A percentile compares a stretch with the other conserved stretches of the same genome.
Evolutionary conservation across 2,113 vertebrate genomes (phyloP).

Genomic region (Cyphomyrus plagiostoma): DNA sequence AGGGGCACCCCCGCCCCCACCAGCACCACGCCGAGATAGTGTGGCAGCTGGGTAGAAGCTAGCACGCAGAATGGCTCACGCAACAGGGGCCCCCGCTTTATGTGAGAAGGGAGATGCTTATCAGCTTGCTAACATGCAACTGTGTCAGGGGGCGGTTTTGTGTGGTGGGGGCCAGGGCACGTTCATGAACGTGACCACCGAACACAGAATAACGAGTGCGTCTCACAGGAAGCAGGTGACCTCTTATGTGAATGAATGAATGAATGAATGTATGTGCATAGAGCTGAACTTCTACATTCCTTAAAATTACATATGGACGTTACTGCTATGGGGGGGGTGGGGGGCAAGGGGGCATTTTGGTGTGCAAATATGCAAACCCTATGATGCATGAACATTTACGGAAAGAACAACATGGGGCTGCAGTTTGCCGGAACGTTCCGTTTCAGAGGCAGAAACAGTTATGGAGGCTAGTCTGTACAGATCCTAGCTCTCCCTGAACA

Average conservation of each 20-base stretch:
- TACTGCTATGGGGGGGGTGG: neutral
- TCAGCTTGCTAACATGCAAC: constrained; percentile 33
- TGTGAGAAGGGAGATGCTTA: constrained; percentile 31
- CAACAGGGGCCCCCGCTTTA: constrained; percentile 30
- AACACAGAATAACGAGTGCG: neutral
- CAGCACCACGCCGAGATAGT: constrained; percentile 28
- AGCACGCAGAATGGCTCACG: constrained; percentile 25
- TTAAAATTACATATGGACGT: neutral
- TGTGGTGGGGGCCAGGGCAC: neutral
- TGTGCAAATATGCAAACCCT: neutral
- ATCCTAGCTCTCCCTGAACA: neutral
- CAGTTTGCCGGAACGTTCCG: neutral
- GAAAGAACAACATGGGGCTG: neutral
- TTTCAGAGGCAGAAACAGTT: neutral
- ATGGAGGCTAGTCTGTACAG: neutral
- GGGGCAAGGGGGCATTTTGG: neutral
- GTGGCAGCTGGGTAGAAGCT: constrained; percentile 30
- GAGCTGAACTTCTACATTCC: neutral
- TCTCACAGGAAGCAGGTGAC: neutral
- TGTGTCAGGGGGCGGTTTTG: neutral
- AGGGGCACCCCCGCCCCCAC: constrained; percentile 22
- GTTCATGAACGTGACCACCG: neutral
- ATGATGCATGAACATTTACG: neutral
- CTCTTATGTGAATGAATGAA: neutral
- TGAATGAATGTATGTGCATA: neutral